Percentiles rank a stretch among this genome's conserved stretches.
Conservation (phyloP, 1,140 invertebrate species). For the Drosophila prosaltans region DNA sequence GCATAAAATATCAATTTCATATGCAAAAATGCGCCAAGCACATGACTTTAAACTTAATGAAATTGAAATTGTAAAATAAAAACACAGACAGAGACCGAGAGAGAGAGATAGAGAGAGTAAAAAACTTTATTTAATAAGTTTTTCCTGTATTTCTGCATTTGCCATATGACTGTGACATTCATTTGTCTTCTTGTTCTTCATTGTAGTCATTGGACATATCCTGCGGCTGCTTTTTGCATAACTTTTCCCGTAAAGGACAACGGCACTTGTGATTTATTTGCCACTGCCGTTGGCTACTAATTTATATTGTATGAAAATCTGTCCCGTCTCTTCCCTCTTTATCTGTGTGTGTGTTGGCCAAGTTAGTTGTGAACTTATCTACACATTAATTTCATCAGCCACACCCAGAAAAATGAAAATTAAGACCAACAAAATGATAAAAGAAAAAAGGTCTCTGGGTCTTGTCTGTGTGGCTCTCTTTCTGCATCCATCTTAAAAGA, state of each 20-base stretch:
- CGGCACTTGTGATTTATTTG: constrained; percentile 20
- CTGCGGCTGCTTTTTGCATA: constrained; percentile 45
- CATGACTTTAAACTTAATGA: constrained; percentile 65
- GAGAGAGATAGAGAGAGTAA: constrained; percentile 42
- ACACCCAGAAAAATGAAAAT: constrained; percentile 11
- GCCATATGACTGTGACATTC: constrained; percentile 2
- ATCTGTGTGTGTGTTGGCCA: constrained; percentile 7
- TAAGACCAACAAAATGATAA: constrained; percentile 9
- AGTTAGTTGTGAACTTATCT: constrained; percentile 34
- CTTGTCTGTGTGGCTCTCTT: neutral
- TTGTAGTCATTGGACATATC: constrained; percentile 3
- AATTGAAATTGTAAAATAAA: constrained; percentile 55
- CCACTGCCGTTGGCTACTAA: constrained; percentile 33
- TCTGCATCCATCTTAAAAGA: constrained; percentile 24
- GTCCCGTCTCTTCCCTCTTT: neutral
- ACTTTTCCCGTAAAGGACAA: constrained; percentile 27
- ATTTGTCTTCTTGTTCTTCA: neutral
- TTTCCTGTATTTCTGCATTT: neutral
- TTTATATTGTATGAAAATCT: constrained; percentile 40
- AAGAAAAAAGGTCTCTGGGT: constrained; percentile 26
- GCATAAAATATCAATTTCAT: constrained; percentile 79
- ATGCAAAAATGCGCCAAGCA: constrained; percentile 47
- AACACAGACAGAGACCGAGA: neutral
- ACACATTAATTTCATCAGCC: constrained; percentile 16
- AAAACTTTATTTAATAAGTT: constrained; percentile 49